phyloP scores from a whole-genome alignment of 35 echinoderm and acorn worm species.

The Strongylocentrotus purpuratus region DNA sequence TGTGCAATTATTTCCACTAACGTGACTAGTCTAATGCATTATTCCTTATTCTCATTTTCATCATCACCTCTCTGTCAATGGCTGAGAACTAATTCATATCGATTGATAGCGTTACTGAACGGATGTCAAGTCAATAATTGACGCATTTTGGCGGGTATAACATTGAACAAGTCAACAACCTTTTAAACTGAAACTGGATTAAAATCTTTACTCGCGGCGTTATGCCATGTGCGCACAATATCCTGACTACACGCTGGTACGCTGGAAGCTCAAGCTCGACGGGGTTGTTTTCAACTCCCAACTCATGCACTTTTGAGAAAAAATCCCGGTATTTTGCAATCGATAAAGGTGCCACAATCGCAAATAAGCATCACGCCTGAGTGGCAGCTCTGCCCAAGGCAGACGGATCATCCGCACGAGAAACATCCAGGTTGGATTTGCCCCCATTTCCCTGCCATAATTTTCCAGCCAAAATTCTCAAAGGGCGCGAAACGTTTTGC shows the following conservation, averaged over 20 bases:
- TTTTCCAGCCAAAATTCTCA: background rate
- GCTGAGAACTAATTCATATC: too few relatives aligned
- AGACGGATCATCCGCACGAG: background rate
- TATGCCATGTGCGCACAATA: background rate
- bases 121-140: too few relatives aligned
- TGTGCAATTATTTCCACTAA: too few relatives aligned
- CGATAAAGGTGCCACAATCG: background rate
- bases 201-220: background rate
- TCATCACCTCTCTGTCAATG: too few relatives aligned
- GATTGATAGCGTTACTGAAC: too few relatives aligned
- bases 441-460: background rate
- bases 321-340: background rate
- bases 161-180: background rate
- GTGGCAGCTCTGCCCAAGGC: background rate
- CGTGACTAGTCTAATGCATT: too few relatives aligned
- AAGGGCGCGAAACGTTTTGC: background rate
- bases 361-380: background rate
- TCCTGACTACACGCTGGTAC: background rate
- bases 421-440: background rate
- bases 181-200: background rate
- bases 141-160: too few relatives aligned
- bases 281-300: background rate
- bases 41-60: too few relatives aligned
- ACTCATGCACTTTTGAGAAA: background rate
- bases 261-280: background rate